These are phyloP conservation scores for Cyaniris semiargus DNA, from an alignment of 2,888 invertebrate species.

Conservation along the genomic window DNA sequence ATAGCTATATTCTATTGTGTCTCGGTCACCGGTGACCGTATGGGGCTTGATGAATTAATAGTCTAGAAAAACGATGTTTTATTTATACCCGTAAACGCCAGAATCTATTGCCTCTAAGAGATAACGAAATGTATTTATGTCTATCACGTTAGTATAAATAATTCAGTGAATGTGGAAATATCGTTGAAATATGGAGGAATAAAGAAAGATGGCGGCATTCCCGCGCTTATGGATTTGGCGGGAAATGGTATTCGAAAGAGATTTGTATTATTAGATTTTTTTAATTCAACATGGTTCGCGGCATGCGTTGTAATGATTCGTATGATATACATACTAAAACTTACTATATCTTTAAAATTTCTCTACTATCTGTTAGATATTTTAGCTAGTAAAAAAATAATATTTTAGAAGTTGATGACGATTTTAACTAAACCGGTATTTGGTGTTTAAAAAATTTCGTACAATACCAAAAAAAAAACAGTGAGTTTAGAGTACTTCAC, in stretches of 20 bases:
- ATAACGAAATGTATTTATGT: slow-evolving; percentile 61
- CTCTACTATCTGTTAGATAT: no score
- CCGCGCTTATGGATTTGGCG: slow-evolving; percentile 23
- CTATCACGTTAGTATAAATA: slow-evolving; percentile 67
- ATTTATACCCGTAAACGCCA: slow-evolving; percentile 14
- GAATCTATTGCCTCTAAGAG: slow-evolving; percentile 38
- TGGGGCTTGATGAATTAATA: no score
- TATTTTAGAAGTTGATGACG: no score
- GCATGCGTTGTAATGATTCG: neutral
- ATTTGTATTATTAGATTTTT: slow-evolving; percentile 20
- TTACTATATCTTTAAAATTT: no score
- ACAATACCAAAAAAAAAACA: no score
- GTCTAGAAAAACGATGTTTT: neutral
- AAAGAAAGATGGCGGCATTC: slow-evolving; percentile 22
- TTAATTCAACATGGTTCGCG: neutral
- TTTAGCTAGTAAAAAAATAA: no score
- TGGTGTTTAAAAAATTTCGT: no score
- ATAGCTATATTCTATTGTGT: no score
- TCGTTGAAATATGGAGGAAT: slow-evolving; percentile 64
- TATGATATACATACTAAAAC: no score
- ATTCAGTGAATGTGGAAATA: slow-evolving; percentile 64
- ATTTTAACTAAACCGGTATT: no score
- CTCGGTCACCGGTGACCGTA: no score
- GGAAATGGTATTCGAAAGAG: slow-evolving; percentile 13
- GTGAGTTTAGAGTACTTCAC: no score